These are phyloP conservation scores for Lipophrys pholis DNA, from an alignment of 2,113 vertebrate species.

Conservation along the genomic window DNA sequence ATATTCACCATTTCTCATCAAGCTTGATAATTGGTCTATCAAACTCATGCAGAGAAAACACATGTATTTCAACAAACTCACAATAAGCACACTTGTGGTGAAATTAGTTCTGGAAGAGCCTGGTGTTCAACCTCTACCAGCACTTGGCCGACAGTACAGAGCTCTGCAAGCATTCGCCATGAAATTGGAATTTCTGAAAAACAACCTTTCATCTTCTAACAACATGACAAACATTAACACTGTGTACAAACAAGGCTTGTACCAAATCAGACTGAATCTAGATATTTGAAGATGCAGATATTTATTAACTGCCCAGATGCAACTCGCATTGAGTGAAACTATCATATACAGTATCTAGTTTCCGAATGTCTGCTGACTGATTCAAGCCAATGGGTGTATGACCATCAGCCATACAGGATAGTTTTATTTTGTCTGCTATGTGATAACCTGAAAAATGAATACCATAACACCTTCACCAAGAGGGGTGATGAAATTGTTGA, in stretches of 20 bases:
- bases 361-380: background rate
- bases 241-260: background rate
- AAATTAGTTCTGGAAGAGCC: background rate
- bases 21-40: constrained; percentile 3
- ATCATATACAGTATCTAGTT: background rate
- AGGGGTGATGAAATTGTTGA: too few relatives aligned
- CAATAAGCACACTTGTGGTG: constrained; percentile 1
- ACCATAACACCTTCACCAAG: too few relatives aligned
- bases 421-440: too few relatives aligned
- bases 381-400: background rate
- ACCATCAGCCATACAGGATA: too few relatives aligned
- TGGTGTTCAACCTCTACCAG: constrained; percentile 5
- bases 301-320: background rate
- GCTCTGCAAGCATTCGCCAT: constrained; percentile 1
- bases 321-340: background rate
- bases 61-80: constrained; percentile 4
- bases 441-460: too few relatives aligned
- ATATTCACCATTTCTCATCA: background rate
- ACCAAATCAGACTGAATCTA: background rate
- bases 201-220: background rate
- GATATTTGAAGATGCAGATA: background rate
- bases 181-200: constrained; percentile 6
- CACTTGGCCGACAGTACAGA: background rate
- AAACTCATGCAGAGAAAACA: constrained; percentile 18
- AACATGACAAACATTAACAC: background rate